Conservation (phyloP, 2,113 vertebrate species). For the Oceanites oceanicus region DNA sequence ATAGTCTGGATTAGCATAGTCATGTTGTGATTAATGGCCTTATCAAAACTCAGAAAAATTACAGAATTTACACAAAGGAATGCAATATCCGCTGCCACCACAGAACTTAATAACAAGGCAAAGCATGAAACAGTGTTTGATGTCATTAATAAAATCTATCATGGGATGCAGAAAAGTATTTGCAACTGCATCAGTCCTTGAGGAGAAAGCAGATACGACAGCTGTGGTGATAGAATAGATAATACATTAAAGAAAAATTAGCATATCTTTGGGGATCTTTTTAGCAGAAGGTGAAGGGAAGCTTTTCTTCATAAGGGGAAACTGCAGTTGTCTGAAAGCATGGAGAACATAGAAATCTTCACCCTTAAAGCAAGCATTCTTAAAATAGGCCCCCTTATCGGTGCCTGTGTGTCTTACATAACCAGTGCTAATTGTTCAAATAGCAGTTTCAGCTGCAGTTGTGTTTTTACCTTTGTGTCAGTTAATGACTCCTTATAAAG, state of each 20-base stretch:
- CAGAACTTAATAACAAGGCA: slow-evolving; percentile 1
- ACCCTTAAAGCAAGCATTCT: background rate
- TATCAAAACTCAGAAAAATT: slow-evolving; percentile 11
- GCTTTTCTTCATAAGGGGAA: background rate
- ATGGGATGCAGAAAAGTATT: background rate
- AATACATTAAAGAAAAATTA: slow-evolving; percentile 27
- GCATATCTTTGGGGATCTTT: background rate
- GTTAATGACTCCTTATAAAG: background rate
- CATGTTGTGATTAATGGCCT: slow-evolving; percentile 31
- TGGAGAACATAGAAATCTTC: background rate
- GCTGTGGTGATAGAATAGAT: background rate
- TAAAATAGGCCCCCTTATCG: background rate
- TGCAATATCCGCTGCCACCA: background rate
- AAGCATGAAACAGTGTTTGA: slow-evolving; percentile 8
- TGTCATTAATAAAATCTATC: slow-evolving; percentile 23
- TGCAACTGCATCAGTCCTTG: slow-evolving; percentile 7
- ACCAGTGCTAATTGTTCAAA: background rate
- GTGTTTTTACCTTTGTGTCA: background rate
- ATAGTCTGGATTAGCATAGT: background rate
- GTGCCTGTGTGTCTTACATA: background rate
- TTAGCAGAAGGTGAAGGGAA: background rate
- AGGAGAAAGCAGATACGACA: background rate
- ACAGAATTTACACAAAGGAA: slow-evolving; percentile 9
- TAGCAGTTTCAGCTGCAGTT: background rate
- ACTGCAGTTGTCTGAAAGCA: background rate